phyloP scores from a whole-genome alignment of 2,113 vertebrate species.

The Grammomys dolichurus region DNA sequence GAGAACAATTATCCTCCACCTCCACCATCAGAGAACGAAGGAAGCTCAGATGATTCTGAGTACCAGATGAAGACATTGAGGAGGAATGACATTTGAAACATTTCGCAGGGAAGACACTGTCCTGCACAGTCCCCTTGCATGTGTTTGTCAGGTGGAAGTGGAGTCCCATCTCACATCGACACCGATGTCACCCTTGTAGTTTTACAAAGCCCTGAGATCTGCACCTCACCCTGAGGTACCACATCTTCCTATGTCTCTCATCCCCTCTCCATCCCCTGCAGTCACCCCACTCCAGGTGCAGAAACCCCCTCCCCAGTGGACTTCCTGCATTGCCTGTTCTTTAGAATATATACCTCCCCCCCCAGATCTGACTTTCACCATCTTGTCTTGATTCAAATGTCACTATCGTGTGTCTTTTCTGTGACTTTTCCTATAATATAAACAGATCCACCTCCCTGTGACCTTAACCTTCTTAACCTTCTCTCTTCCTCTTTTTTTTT shows the following conservation, averaged over 20 bases:
- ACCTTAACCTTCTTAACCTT: not conserved
- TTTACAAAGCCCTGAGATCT: fast-evolving
- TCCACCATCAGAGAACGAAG: not conserved
- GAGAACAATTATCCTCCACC: not conserved
- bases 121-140: not conserved
- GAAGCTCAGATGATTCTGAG: not conserved
- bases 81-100: not conserved
- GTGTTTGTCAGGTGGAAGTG: not conserved
- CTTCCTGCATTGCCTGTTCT: not conserved
- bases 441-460: not conserved
- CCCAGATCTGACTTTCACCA: not conserved
- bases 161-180: no score
- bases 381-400: not conserved
- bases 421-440: not conserved
- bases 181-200: not conserved
- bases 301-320: fast-evolving
- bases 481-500: no score
- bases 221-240: not conserved
- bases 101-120: not conserved
- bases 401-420: not conserved
- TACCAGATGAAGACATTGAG: not conserved
- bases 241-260: fast-evolving
- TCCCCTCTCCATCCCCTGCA: not conserved
- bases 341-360: not conserved
- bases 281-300: no score